Conservation (phyloP, 1,140 invertebrate genomes). For the Drosophila leontia region DNA sequence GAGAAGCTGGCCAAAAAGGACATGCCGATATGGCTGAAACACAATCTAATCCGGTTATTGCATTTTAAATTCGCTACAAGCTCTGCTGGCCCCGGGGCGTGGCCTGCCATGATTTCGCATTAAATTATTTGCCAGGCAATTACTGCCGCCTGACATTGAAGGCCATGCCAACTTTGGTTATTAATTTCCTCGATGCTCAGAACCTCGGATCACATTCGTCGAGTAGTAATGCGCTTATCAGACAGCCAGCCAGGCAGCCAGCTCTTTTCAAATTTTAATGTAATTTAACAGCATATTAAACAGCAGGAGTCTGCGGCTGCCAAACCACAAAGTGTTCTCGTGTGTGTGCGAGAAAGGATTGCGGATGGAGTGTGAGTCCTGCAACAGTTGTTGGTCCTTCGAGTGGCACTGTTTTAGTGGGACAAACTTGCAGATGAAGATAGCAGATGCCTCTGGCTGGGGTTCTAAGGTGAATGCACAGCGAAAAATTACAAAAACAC, state of each 20-base stretch:
- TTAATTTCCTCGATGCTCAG: conserved; percentile 3
- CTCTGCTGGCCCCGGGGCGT: conserved; percentile 35
- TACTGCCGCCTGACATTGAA: conserved; percentile 48
- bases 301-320: conserved; percentile 67
- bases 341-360: conserved; percentile 5
- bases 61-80: conserved; percentile 79
- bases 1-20: conserved; percentile 34
- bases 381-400: conserved; percentile 68
- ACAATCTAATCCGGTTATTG: conserved; percentile 84
- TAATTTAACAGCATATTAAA: conserved; percentile 82
- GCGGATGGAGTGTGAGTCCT: conserved; percentile 26
- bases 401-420: conserved; percentile 48
- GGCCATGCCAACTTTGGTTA: conserved; percentile 3
- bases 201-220: conserved; percentile 3
- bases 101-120: conserved; percentile 37
- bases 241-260: conserved; percentile 31
- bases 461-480: conserved; percentile 33
- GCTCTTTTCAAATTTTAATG: conserved; percentile 76
- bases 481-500: conserved; percentile 20
- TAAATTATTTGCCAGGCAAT: conserved; percentile 60
- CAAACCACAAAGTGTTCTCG: conserved; percentile 19
- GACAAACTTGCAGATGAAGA: conserved; percentile 48
- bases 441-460: conserved; percentile 15
- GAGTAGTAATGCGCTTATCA: conserved; percentile 69
- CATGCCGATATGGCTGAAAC: conserved; percentile 75